A percentile compares a stretch with the other conserved stretches of the same genome.
These are phyloP conservation scores for Nilaparvata lugens DNA, from an alignment of 1,140 invertebrate species.

Conservation along the genomic window DNA sequence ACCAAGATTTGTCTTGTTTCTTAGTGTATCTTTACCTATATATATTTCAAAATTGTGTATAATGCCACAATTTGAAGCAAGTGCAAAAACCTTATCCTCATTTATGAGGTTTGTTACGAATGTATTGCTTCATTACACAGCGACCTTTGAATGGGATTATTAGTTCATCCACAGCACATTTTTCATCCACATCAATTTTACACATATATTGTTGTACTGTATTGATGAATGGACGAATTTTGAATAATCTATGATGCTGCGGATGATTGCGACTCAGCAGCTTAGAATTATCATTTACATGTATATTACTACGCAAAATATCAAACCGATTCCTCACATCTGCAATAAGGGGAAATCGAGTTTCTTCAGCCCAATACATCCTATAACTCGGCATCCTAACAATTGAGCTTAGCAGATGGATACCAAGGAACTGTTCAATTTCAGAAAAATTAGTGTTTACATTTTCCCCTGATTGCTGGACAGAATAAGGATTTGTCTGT, in stretches of 20 bases:
- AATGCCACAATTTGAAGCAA: constrained; percentile 24
- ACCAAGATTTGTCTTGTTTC: constrained; percentile 23
- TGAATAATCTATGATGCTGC: constrained; percentile 14
- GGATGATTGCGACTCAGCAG: constrained; percentile 5
- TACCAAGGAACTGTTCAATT: constrained; percentile 5
- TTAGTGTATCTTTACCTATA: constrained; percentile 24
- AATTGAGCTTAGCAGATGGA: constrained; percentile 3
- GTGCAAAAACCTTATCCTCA: constrained; percentile 30
- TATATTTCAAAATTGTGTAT: constrained; percentile 30
- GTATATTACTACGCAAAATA: constrained; percentile 11
- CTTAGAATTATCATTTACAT: constrained; percentile 15
- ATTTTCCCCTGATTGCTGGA: neutral
- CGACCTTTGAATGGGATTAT: constrained; percentile 29
- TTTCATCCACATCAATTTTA: constrained; percentile 8
- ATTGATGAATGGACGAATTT: constrained; percentile 15
- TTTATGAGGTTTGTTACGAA: constrained; percentile 31
- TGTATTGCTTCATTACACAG: constrained; percentile 30
- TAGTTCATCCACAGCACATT: constrained; percentile 21
- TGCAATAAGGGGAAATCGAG: constrained; percentile 11
- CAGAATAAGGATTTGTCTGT: constrained; percentile 8
- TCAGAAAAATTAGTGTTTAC: neutral
- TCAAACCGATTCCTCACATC: constrained; percentile 17
- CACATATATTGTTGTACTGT: constrained; percentile 8
- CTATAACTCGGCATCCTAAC: neutral
- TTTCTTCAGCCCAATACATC: constrained; percentile 3